These are phyloP conservation scores for Nomia melanderi DNA, from an alignment of 1,140 invertebrate species.

Conservation along the genomic window DNA sequence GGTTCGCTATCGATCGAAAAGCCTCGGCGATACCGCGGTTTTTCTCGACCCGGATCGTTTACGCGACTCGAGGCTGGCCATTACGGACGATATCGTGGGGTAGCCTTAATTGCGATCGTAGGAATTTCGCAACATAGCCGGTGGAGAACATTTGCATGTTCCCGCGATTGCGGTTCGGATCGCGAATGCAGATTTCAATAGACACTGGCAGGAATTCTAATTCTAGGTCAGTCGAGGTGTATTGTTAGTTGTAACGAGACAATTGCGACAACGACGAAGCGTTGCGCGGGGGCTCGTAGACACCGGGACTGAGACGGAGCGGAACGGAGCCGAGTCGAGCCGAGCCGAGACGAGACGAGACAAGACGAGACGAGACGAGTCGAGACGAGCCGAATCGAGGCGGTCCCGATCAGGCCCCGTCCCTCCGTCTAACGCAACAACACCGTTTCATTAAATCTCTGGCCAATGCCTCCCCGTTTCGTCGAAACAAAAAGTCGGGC, in stretches of 20 bases:
- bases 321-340: background rate
- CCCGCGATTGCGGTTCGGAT: slow-evolving; percentile 52
- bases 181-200: slow-evolving; percentile 52
- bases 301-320: background rate
- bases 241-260: slow-evolving; percentile 58
- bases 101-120: slow-evolving; percentile 36
- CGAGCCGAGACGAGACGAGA: too few species aligned
- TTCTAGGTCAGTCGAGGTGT: slow-evolving; percentile 56
- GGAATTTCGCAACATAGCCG: slow-evolving; percentile 24
- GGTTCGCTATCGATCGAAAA: slow-evolving; percentile 36
- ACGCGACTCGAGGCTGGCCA: background rate
- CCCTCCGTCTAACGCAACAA: slow-evolving; percentile 32
- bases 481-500: slow-evolving; percentile 46
- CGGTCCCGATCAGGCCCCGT: background rate
- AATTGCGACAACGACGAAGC: slow-evolving; percentile 51
- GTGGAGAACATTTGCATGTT: slow-evolving; percentile 35
- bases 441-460: slow-evolving; percentile 56
- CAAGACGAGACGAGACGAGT: background rate
- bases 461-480: slow-evolving; percentile 14
- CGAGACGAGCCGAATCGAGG: background rate
- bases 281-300: slow-evolving; percentile 10
- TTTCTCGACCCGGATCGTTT: slow-evolving; percentile 3
- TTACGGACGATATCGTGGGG: background rate
- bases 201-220: slow-evolving; percentile 56
- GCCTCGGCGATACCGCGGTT: too few species aligned